A percentile compares a stretch with the other conserved stretches of the same genome.
These are phyloP conservation scores for Petrocephalus schoutedeni DNA, from an alignment of 2,797 vertebrate species.

Conservation along the genomic window DNA sequence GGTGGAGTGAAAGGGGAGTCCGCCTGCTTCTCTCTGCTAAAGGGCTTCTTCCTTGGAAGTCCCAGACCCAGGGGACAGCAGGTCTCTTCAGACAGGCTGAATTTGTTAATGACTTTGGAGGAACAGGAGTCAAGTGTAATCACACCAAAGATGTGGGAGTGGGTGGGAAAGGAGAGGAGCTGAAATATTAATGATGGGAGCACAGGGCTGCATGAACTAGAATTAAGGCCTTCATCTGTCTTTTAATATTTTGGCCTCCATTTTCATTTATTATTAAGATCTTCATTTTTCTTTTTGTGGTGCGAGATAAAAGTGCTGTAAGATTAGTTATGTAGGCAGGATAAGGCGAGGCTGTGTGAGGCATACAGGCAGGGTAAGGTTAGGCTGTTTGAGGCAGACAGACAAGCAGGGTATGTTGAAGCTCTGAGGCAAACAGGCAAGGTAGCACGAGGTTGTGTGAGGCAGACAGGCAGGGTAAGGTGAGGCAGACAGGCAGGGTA, in stretches of 20 bases:
- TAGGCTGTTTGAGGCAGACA: neutral
- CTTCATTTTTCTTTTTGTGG: neutral
- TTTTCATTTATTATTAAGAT: neutral
- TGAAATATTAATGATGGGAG: neutral
- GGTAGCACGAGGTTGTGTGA: too few species aligned
- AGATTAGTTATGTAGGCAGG: neutral
- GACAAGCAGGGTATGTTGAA: neutral
- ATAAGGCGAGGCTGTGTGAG: neutral
- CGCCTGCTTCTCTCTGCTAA: neutral
- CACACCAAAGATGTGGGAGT: neutral
- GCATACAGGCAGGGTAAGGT: neutral
- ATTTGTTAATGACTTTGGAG: constrained; percentile 22
- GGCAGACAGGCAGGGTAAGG: too few species aligned
- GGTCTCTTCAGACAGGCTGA: constrained; percentile 13
- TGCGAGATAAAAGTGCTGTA: neutral
- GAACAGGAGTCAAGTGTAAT: constrained; percentile 17
- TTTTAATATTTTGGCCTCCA: neutral
- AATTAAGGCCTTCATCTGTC: neutral
- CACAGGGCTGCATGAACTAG: neutral
- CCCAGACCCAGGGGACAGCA: neutral
- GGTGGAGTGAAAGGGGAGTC: neutral
- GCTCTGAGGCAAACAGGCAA: too few species aligned
- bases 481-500: too few species aligned
- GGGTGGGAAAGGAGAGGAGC: neutral
- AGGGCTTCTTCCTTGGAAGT: neutral